phyloP scores from a whole-genome alignment of 2,888 invertebrate genomes.

The Zelleria hepariella region DNA sequence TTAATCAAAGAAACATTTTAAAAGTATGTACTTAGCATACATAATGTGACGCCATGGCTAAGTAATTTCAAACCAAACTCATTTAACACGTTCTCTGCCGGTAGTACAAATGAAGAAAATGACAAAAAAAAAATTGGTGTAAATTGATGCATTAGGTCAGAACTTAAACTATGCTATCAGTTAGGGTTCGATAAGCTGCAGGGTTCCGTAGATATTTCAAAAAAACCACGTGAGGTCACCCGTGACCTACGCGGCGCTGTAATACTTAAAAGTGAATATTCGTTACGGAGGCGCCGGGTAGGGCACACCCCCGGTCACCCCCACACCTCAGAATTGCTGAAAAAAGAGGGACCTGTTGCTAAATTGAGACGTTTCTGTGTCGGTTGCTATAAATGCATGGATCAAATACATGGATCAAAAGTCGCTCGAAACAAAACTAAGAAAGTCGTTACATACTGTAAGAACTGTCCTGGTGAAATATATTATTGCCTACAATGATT shows the following conservation, averaged over 20 bases:
- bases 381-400: slow-evolving; percentile 13
- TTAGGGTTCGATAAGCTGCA: not conserved
- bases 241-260: slow-evolving; percentile 4
- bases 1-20: too few relatives aligned
- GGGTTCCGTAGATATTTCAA: slow-evolving; percentile 3
- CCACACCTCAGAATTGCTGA: slow-evolving; percentile 8
- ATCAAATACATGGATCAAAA: slow-evolving; percentile 16
- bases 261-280: not conserved
- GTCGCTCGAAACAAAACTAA: slow-evolving; percentile 22
- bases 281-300: slow-evolving; percentile 1
- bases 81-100: not conserved
- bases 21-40: too few relatives aligned
- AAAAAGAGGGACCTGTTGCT: slow-evolving; percentile 15
- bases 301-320: slow-evolving; percentile 1
- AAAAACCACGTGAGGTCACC: slow-evolving; percentile 4
- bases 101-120: not conserved
- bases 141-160: not conserved
- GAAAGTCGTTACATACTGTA: slow-evolving; percentile 21
- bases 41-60: too few relatives aligned
- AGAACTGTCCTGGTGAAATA: slow-evolving; percentile 10
- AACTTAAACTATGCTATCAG: not conserved
- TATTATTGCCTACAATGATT: not conserved
- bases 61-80: too few relatives aligned
- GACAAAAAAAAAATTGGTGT: not conserved
- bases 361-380: slow-evolving; percentile 17